phyloP scores from a whole-genome alignment of 2,888 invertebrate species.

The Nesidiocoris tenuis region DNA sequence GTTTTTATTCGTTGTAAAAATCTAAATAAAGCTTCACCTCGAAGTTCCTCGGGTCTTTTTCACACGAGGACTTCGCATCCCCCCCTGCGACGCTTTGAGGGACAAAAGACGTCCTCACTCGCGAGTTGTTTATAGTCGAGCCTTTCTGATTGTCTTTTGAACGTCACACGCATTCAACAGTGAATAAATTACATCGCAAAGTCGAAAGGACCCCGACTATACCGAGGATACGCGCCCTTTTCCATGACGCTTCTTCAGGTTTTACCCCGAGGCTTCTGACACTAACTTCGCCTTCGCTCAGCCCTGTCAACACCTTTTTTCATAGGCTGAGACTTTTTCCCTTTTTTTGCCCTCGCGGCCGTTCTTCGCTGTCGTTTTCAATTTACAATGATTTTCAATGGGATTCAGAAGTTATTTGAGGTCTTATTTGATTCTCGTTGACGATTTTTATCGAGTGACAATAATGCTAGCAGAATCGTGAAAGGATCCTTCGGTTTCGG shows the following conservation, averaged over 20 bases:
- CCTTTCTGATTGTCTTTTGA: conserved; percentile 26
- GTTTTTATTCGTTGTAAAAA: no score
- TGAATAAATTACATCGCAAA: conserved; percentile 25
- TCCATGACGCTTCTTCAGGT: not conserved
- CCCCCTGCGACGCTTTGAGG: conserved; percentile 32
- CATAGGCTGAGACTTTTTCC: not conserved
- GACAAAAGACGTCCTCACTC: conserved; percentile 25
- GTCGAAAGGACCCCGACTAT: not conserved
- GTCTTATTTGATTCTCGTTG: no score
- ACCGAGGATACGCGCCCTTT: not conserved
- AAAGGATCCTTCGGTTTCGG: no score
- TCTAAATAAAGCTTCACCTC: no score
- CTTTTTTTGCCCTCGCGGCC: no score
- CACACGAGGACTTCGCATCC: no score
- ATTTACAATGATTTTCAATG: conserved; percentile 12
- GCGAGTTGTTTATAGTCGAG: conserved; percentile 31
- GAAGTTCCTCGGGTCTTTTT: no score
- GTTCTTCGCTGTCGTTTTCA: conserved; percentile 21
- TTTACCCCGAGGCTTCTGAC: not conserved
- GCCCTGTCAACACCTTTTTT: conserved; percentile 4
- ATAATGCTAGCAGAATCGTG: no score
- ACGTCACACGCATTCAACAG: conserved; percentile 38
- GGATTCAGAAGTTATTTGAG: not conserved
- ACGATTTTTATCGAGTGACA: no score
- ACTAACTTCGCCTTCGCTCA: not conserved